A percentile compares a stretch with the other conserved stretches of the same genome.
Conservation (phyloP, 2,113 vertebrate genomes). For the Megaceryle maxima region DNA sequence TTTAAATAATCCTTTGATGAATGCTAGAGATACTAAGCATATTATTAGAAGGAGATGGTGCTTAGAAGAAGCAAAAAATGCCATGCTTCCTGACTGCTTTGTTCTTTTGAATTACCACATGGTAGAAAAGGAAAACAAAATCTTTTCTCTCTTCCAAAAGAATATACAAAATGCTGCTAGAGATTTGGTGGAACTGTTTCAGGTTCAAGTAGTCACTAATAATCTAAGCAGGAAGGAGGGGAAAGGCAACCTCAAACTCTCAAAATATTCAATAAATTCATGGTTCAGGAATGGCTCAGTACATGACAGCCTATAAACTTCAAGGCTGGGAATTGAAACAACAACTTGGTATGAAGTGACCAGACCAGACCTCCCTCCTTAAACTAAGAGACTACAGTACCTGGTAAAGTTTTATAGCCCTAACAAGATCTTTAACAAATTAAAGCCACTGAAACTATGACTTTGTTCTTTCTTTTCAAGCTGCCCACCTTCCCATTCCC, state of each 20-base stretch:
- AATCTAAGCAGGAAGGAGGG: not conserved
- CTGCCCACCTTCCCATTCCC: not conserved
- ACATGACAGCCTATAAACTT: slow-evolving; percentile 21
- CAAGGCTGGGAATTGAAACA: slow-evolving; percentile 4
- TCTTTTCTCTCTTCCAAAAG: not conserved
- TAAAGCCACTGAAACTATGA: slow-evolving; percentile 21
- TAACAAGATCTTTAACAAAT: slow-evolving; percentile 43
- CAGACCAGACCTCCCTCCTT: slow-evolving; percentile 51
- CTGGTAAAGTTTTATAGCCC: slow-evolving; percentile 36
- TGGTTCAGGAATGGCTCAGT: not conserved
- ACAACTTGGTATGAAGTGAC: not conserved
- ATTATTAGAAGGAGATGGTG: slow-evolving; percentile 38
- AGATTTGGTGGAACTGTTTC: not conserved
- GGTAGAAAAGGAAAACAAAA: not conserved
- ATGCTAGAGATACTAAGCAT: slow-evolving; percentile 44
- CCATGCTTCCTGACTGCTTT: slow-evolving; percentile 6
- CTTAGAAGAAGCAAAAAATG: slow-evolving; percentile 26
- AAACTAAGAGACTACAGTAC: not conserved
- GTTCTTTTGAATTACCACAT: slow-evolving; percentile 19
- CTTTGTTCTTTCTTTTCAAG: slow-evolving; percentile 43
- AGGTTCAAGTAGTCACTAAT: not conserved
- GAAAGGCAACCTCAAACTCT: not conserved
- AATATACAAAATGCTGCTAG: not conserved
- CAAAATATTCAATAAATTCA: slow-evolving; percentile 20
- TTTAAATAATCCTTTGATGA: slow-evolving; percentile 65